Conservation (phyloP, 1,140 invertebrate species). For the Melipona quadrifasciata region DNA sequence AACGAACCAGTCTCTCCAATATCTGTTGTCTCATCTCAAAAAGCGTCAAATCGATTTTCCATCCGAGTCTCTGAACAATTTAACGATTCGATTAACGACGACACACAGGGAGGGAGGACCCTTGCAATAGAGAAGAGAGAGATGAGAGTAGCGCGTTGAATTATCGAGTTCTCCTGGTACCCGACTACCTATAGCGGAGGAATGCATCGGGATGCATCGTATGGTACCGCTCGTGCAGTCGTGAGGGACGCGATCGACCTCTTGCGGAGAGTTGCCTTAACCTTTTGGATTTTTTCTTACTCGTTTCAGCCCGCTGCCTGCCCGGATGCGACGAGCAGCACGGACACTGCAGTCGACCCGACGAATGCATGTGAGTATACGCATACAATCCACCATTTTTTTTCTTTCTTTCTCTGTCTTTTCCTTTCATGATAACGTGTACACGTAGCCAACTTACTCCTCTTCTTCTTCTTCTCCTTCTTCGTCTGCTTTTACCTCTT, state of each 20-base stretch:
- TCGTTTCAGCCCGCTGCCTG: conserved; percentile 93
- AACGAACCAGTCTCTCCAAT: neutral
- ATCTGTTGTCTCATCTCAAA: too few relatives aligned
- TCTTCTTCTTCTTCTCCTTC: neutral
- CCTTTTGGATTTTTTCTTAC: conserved; percentile 82
- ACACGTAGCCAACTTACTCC: neutral
- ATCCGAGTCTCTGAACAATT: neutral
- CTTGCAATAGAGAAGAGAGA: neutral
- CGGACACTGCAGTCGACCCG: conserved; percentile 94
- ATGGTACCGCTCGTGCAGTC: conserved; percentile 64
- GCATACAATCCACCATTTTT: conserved; percentile 26
- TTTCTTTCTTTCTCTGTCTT: neutral
- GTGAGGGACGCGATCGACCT: conserved; percentile 78
- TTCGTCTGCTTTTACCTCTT: neutral
- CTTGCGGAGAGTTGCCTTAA: conserved; percentile 77
- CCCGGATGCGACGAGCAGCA: conserved; percentile 94
- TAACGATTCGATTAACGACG: conserved; percentile 36
- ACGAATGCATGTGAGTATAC: conserved; percentile 96
- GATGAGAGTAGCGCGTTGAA: conserved; percentile 24
- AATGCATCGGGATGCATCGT: conserved; percentile 61
- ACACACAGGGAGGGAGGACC: neutral
- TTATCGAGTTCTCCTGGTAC: conserved; percentile 47
- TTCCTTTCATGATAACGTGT: neutral
- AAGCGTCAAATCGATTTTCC: conserved; percentile 11
- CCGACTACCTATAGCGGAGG: conserved; percentile 40